Conservation (phyloP, 1,140 invertebrate genomes). For the Phymastichus coffea region DNA sequence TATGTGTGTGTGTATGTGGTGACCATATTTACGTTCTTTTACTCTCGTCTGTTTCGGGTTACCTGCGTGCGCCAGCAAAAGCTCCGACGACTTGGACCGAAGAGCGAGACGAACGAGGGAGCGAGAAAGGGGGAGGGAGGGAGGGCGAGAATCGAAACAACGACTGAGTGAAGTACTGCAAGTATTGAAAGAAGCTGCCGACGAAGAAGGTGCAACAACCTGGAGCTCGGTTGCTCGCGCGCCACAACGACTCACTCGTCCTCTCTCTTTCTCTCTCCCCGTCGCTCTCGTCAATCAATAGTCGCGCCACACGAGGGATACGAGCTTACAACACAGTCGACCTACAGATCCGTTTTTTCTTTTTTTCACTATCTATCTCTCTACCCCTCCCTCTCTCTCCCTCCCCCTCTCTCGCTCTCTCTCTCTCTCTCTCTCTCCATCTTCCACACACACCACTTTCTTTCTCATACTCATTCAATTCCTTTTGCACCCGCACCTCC, state of each 20-base stretch:
- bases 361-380: conserved; percentile 10
- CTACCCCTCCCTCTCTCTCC: conserved; percentile 7
- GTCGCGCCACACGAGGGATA: conserved; percentile 20
- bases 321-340: too few species aligned
- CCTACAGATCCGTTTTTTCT: conserved; percentile 15
- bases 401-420: neutral
- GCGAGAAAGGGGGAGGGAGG: too few species aligned
- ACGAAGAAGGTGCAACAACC: conserved; percentile 36
- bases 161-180: too few species aligned
- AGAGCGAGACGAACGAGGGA: too few species aligned
- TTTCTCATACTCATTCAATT: too few species aligned
- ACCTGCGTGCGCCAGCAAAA: too few species aligned
- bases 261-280: conserved; percentile 9
- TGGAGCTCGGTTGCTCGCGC: conserved; percentile 45
- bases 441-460: neutral
- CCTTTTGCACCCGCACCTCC: too few species aligned
- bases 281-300: conserved; percentile 26
- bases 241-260: conserved; percentile 27
- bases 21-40: too few species aligned
- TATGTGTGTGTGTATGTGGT: too few species aligned
- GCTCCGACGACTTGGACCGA: too few species aligned
- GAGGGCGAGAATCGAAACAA: too few species aligned
- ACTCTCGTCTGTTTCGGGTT: too few species aligned
- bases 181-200: neutral
- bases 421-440: neutral